Evolutionary conservation across 1,140 invertebrate genomes (phyloP).

Genomic region (Aporrectodea caliginosa): DNA sequence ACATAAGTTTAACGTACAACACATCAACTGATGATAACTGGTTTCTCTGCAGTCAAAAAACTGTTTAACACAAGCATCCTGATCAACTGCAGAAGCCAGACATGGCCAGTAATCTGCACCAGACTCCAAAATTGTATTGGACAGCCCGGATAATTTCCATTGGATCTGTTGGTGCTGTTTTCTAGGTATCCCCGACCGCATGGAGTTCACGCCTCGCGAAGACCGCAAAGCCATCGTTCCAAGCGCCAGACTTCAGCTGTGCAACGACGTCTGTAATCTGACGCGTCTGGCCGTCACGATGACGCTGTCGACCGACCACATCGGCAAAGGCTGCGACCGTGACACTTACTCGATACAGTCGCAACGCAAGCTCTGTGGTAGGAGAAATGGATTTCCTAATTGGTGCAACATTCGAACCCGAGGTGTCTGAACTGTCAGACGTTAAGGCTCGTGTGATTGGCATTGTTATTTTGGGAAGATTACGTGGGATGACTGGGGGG

Average conservation of each 20-base stretch:
- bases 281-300: conserved; percentile 62
- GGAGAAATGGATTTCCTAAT: too few relatives aligned
- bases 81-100: background rate
- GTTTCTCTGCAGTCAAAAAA: background rate
- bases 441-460: too few relatives aligned
- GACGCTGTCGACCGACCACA: conserved; percentile 71
- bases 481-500: too few relatives aligned
- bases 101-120: background rate
- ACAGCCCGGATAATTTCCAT: background rate
- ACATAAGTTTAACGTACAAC: background rate
- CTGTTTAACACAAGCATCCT: background rate
- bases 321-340: conserved; percentile 82
- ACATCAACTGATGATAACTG: background rate
- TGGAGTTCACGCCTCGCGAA: conserved; percentile 14
- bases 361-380: conserved; percentile 83
- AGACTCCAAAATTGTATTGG: background rate
- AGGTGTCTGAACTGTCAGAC: too few relatives aligned
- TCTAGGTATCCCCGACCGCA: conserved; percentile 1
- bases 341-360: conserved; percentile 84
- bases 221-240: conserved; percentile 68
- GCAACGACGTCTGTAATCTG: conserved; percentile 70
- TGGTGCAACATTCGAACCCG: too few relatives aligned
- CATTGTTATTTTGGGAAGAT: too few relatives aligned
- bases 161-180: background rate
- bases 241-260: conserved; percentile 78